These are phyloP conservation scores for Labrus mixtus DNA, from an alignment of 2,113 vertebrate species.

Conservation along the genomic window DNA sequence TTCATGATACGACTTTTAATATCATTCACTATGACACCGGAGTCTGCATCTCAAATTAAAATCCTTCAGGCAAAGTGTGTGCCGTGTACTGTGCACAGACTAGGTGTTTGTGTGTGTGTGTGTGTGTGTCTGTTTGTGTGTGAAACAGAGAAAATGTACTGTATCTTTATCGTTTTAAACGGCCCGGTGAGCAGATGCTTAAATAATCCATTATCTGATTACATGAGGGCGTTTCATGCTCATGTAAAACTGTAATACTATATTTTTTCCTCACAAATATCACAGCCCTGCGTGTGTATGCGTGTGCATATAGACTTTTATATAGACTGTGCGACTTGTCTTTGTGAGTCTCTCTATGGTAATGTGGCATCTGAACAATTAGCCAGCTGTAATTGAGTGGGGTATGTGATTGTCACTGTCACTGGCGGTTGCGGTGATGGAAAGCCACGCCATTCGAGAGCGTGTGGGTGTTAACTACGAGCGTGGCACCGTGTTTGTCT, in stretches of 20 bases:
- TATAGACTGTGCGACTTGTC: slow-evolving; percentile 22
- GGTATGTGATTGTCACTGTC: slow-evolving; percentile 68
- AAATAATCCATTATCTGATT: slow-evolving; percentile 71
- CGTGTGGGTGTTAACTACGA: slow-evolving; percentile 66
- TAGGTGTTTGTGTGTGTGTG: slow-evolving; percentile 21
- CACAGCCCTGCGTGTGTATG: not conserved
- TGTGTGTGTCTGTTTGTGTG: not conserved
- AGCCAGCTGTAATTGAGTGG: slow-evolving; percentile 77
- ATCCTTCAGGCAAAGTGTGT: slow-evolving; percentile 78
- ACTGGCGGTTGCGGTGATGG: slow-evolving; percentile 64
- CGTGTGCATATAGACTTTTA: not conserved
- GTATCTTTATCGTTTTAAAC: slow-evolving; percentile 47
- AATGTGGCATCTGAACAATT: slow-evolving; percentile 74
- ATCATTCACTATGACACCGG: slow-evolving; percentile 84
- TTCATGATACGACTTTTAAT: slow-evolving; percentile 85
- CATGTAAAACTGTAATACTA: slow-evolving; percentile 24
- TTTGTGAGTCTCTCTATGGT: slow-evolving; percentile 38
- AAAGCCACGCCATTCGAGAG: slow-evolving; percentile 63
- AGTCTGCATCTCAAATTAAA: slow-evolving; percentile 84
- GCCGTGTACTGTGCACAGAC: slow-evolving; percentile 28
- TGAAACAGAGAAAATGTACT: slow-evolving; percentile 44
- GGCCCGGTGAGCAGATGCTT: slow-evolving; percentile 41
- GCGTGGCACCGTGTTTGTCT: slow-evolving; percentile 54
- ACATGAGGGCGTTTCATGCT: slow-evolving; percentile 31
- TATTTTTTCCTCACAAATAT: slow-evolving; percentile 19